These are phyloP conservation scores for Drosophila prolongata DNA, from an alignment of 2,888 invertebrate species.

Conservation along the genomic window DNA sequence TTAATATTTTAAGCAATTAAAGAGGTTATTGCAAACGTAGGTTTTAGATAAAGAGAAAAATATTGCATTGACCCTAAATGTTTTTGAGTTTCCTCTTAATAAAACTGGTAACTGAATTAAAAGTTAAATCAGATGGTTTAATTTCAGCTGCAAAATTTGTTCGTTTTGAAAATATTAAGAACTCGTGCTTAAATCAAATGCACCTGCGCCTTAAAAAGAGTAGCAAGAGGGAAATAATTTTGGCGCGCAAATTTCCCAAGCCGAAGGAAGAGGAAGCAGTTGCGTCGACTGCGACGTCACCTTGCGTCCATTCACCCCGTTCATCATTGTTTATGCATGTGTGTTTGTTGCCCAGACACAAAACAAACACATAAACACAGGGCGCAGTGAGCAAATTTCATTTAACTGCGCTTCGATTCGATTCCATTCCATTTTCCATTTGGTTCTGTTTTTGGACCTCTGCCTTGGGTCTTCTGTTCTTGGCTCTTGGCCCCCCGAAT, in stretches of 20 bases:
- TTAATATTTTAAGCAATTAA: too few relatives aligned
- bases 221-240: slow-evolving; percentile 61
- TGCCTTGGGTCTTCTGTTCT: slow-evolving; percentile 22
- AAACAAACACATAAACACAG: slow-evolving; percentile 8
- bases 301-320: slow-evolving; percentile 78
- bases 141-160: too few relatives aligned
- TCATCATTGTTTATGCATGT: slow-evolving; percentile 10
- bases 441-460: slow-evolving; percentile 57
- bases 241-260: slow-evolving; percentile 71
- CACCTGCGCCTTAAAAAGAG: neutral
- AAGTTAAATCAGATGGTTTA: too few relatives aligned
- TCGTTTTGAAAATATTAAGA: neutral
- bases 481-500: slow-evolving; percentile 38
- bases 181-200: neutral
- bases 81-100: too few relatives aligned
- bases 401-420: slow-evolving; percentile 67
- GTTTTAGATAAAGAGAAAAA: too few relatives aligned
- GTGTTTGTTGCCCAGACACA: slow-evolving; percentile 34
- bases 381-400: slow-evolving; percentile 47
- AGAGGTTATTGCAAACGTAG: too few relatives aligned
- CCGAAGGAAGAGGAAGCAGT: slow-evolving; percentile 41
- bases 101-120: too few relatives aligned
- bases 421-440: slow-evolving; percentile 74
- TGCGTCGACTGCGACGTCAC: slow-evolving; percentile 25
- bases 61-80: too few relatives aligned